Base-by-base conservation (phyloP, 2,888 invertebrate genomes). In the Zeuzera pyrina region DNA sequence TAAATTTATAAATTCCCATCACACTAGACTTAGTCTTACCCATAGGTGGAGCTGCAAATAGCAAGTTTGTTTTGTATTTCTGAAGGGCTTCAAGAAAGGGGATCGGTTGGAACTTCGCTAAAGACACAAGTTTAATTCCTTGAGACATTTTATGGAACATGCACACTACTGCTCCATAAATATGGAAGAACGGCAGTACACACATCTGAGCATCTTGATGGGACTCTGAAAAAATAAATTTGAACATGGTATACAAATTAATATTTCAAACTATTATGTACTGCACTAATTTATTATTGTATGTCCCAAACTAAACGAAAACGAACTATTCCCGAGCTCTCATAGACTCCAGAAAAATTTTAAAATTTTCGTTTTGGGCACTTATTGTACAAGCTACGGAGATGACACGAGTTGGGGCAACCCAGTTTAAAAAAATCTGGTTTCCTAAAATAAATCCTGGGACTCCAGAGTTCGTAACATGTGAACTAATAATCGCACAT, bases 121-220 rank as follows among this genome's bases (percentile, higher is more conserved):
- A 42, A 0, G 91, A 89, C 11, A 91, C 85, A 16, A 91, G 36
- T 43, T 89, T 90, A 1, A 77, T 68, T 0, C 94, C 93, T 0
- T 77, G 53, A 0, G 83, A 68, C 47, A 93, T 54, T 42, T 87
- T 85, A 37, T 86, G 84, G 26, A 89, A 65, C 72, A 91, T 83
- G 10, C 87, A 60, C 0, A 87, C 79, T 0, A 86, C 73, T 12
- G 92, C 84, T 0, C 91, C 94, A 52, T 91, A 95, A 39, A 92
- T 91, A 62, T 95, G 95, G 66, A 89, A 94, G 62, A 93, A 88
- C 2, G 95, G 95, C 29, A 95, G 64, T 2, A 94, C 83, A 2
- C 86, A 85, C 29, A 92, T 81, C 7, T 88, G 43, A 0, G 86
- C 69, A 32, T 91, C 90, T 64, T 91, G 91, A 33, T 84, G 66